These are phyloP conservation scores for Drosophila colorata DNA, from an alignment of 2,888 invertebrate species.

Conservation along the genomic window DNA sequence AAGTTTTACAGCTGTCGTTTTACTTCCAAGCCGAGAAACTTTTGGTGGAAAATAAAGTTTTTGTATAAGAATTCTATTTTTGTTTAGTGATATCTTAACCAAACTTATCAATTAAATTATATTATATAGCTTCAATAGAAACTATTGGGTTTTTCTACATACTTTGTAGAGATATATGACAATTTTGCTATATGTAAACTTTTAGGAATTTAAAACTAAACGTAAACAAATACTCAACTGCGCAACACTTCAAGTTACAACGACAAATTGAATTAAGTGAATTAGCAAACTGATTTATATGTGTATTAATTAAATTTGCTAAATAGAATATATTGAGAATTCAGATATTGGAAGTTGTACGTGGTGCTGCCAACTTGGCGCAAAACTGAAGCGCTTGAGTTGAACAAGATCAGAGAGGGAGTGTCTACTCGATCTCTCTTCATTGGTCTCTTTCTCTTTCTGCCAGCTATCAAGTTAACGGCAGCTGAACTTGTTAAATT, in stretches of 20 bases:
- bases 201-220: not conserved
- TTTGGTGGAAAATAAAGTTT: no score
- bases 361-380: constrained; percentile 24
- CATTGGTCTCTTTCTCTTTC: not conserved
- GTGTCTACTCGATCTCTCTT: not conserved
- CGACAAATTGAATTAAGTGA: constrained; percentile 22
- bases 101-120: no score
- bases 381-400: constrained; percentile 10
- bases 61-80: no score
- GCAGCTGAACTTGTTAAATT: constrained; percentile 70
- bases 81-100: no score
- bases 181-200: no score
- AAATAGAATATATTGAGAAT: constrained; percentile 12
- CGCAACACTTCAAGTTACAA: constrained; percentile 9
- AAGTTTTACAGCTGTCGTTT: no score
- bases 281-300: constrained; percentile 12
- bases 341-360: constrained; percentile 1
- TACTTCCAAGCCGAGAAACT: no score
- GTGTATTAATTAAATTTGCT: constrained; percentile 8
- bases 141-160: no score
- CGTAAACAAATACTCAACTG: constrained; percentile 11
- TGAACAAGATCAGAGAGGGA: not conserved
- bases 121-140: no score
- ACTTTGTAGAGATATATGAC: no score
- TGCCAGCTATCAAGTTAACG: constrained; percentile 52